phyloP scores from a whole-genome alignment of 2,888 invertebrate genomes.

The Rhynchonema sp. region DNA sequence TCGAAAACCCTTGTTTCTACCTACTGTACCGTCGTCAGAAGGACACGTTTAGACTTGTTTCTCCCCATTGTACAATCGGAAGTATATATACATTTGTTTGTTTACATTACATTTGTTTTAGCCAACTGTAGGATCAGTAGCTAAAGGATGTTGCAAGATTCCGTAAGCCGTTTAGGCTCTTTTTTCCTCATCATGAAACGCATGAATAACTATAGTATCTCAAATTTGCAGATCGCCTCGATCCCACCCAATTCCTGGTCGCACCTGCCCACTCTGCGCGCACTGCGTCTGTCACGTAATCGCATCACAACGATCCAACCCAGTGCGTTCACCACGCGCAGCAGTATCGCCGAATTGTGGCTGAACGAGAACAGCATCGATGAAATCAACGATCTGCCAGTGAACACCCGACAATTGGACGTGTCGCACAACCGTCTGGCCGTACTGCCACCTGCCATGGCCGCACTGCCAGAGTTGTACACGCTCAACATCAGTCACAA shows the following conservation, averaged over 20 bases:
- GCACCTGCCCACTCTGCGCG: background rate
- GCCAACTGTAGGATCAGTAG: too few relatives aligned
- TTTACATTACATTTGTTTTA: too few relatives aligned
- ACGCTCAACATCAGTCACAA: background rate
- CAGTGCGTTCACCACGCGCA: background rate
- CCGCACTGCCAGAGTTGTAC: background rate
- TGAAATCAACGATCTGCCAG: background rate
- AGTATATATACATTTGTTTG: too few relatives aligned
- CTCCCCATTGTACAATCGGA: too few relatives aligned
- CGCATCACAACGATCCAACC: background rate
- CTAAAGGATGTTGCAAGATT: too few relatives aligned
- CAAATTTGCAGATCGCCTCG: background rate
- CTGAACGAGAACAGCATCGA: background rate
- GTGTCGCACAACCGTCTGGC: background rate
- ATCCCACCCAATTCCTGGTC: background rate
- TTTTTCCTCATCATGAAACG: too few relatives aligned
- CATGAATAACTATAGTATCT: too few relatives aligned
- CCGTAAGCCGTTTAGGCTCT: too few relatives aligned
- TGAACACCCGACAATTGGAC: background rate
- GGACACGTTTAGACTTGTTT: too few relatives aligned
- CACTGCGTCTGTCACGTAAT: background rate
- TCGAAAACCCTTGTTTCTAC: too few relatives aligned
- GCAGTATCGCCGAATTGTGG: background rate
- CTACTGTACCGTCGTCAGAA: too few relatives aligned
- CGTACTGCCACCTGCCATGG: background rate